These are phyloP conservation scores for Rhinolophus sinicus DNA, from an alignment of 2,113 vertebrate species.

Conservation along the genomic window DNA sequence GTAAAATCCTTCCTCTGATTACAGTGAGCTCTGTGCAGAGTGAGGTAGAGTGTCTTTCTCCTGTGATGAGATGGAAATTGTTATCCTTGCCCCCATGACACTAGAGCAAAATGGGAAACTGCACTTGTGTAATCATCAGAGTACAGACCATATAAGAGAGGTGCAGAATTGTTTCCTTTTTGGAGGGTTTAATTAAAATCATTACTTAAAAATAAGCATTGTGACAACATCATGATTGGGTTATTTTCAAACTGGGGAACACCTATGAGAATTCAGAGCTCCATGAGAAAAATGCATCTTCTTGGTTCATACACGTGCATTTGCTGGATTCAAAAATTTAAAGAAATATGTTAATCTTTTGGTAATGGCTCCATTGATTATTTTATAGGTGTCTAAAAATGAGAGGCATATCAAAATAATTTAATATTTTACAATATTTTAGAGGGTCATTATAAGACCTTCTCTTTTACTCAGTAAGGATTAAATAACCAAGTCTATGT, in stretches of 20 bases:
- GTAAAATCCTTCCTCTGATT: constrained; percentile 31
- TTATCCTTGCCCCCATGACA: constrained; percentile 57
- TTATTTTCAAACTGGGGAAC: constrained; percentile 64
- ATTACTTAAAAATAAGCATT: constrained; percentile 76
- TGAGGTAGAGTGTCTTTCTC: constrained; percentile 34
- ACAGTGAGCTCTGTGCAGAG: constrained; percentile 3
- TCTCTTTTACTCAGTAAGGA: constrained; percentile 79
- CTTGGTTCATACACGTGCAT: not conserved
- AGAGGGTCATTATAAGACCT: constrained; percentile 55
- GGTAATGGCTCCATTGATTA: not conserved
- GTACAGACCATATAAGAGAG: constrained; percentile 37
- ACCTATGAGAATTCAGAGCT: constrained; percentile 75
- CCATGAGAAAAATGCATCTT: not conserved
- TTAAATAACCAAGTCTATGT: constrained; percentile 83
- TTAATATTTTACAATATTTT: constrained; percentile 73
- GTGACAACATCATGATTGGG: constrained; percentile 58
- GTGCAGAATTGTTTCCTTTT: constrained; percentile 50
- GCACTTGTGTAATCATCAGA: constrained; percentile 55
- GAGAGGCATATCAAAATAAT: constrained; percentile 50
- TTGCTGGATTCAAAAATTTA: constrained; percentile 63
- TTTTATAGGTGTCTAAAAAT: constrained; percentile 60
- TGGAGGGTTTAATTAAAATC: constrained; percentile 75
- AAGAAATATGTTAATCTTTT: constrained; percentile 7
- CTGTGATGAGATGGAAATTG: constrained; percentile 69
- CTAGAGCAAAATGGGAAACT: constrained; percentile 55